A percentile compares a stretch with the other conserved stretches of the same genome.
Conservation (phyloP, 2,888 invertebrate genomes). For the Timema podura region DNA sequence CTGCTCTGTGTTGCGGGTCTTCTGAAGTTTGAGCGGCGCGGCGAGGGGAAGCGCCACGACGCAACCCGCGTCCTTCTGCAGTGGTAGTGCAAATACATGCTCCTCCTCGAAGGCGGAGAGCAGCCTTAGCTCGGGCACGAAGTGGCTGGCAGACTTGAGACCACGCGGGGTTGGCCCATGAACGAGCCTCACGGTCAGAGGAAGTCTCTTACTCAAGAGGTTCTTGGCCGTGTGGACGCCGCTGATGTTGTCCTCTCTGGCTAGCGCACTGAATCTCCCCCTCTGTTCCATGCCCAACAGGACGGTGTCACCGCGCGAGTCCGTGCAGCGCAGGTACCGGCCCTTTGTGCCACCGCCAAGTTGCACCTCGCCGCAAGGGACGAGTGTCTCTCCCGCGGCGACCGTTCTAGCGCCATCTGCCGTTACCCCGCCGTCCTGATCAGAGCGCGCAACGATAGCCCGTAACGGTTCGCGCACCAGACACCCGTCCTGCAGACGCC, state of each 20-base stretch:
- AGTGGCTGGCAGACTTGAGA: conserved; percentile 73
- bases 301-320: conserved; percentile 77
- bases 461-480: conserved; percentile 75
- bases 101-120: conserved; percentile 83
- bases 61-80: conserved; percentile 73
- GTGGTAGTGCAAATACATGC: conserved; percentile 75
- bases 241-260: conserved; percentile 89
- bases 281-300: conserved; percentile 81
- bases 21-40: conserved; percentile 79
- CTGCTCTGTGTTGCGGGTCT: conserved; percentile 77
- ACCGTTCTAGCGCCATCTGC: conserved; percentile 69
- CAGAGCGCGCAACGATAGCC: conserved; percentile 52
- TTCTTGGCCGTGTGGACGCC: conserved; percentile 91
- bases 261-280: conserved; percentile 88
- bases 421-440: conserved; percentile 53
- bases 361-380: conserved; percentile 66
- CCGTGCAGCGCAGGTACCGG: conserved; percentile 82
- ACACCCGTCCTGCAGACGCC: conserved; percentile 66
- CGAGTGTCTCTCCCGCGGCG: conserved; percentile 78
- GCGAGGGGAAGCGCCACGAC: conserved; percentile 80
- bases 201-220: conserved; percentile 82
- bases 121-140: conserved; percentile 78
- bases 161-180: conserved; percentile 86
- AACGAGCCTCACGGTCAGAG: conserved; percentile 86
- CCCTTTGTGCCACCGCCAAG: conserved; percentile 55